Evolutionary conservation across 2,113 vertebrate species (phyloP).

Genomic region (human): DNA sequence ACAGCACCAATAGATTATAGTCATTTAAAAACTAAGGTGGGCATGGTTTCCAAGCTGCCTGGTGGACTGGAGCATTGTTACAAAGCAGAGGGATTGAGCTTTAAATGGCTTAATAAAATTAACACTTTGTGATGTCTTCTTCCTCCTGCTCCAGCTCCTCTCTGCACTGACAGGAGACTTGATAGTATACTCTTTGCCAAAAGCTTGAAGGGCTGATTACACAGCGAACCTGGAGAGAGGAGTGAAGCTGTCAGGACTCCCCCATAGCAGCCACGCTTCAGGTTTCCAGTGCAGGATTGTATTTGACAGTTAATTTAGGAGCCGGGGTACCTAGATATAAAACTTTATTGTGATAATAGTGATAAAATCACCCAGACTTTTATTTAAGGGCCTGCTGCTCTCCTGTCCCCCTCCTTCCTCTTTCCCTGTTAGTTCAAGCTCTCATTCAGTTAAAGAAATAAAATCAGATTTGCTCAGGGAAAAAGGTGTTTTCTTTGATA

Average conservation of each 20-base stretch:
- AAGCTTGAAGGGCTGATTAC: not conserved
- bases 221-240: slow-evolving; percentile 52
- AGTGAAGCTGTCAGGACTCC: slow-evolving; percentile 60
- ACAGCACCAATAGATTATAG: not conserved
- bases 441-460: slow-evolving; percentile 26
- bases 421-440: slow-evolving; percentile 31
- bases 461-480: not conserved
- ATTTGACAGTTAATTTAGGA: slow-evolving; percentile 83
- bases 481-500: slow-evolving; percentile 38
- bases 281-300: slow-evolving; percentile 69
- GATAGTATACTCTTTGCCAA: slow-evolving; percentile 38
- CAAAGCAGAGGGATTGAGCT: slow-evolving; percentile 50
- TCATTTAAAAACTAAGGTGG: slow-evolving; percentile 4
- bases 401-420: not conserved
- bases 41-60: not conserved
- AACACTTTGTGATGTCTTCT: slow-evolving; percentile 4
- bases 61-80: slow-evolving; percentile 52
- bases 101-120: slow-evolving; percentile 59
- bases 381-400: slow-evolving; percentile 66
- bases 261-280: slow-evolving; percentile 34
- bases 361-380: slow-evolving; percentile 61
- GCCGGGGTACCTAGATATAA: slow-evolving; percentile 60
- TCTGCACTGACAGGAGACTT: not conserved
- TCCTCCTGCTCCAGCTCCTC: slow-evolving; percentile 10
- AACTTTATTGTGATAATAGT: slow-evolving; percentile 64